phyloP scores from a whole-genome alignment of 2,888 invertebrate genomes.

The Argynnis bischoffii region DNA sequence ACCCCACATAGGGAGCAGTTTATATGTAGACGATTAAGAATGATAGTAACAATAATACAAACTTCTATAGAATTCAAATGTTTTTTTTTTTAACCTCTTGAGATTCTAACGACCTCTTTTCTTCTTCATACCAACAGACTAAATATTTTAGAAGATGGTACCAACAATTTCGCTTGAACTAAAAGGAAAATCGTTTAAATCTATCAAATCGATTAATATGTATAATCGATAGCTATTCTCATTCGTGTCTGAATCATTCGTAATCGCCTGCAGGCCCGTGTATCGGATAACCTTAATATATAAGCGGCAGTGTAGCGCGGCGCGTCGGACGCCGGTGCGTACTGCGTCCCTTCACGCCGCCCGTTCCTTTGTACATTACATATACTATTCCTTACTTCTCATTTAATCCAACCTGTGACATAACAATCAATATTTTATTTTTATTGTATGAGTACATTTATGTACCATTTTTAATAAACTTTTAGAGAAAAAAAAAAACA shows the following conservation, averaged over 20 bases:
- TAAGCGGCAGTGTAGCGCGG: constrained; percentile 33
- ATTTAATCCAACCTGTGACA: constrained; percentile 76
- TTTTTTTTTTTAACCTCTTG: background rate
- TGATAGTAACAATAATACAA: constrained; percentile 8
- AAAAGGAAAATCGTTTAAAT: too few relatives aligned
- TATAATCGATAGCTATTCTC: background rate
- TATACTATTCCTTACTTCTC: constrained; percentile 78
- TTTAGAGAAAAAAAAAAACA: too few relatives aligned
- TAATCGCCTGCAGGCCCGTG: constrained; percentile 3
- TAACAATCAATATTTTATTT: too few relatives aligned
- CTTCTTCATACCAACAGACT: background rate
- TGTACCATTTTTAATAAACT: background rate
- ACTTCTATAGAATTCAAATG: background rate
- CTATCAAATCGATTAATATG: background rate
- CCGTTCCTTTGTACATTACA: constrained; percentile 52
- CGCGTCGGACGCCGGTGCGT: constrained; percentile 27
- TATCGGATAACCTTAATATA: constrained; percentile 21
- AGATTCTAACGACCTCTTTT: background rate
- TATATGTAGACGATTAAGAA: constrained; percentile 18
- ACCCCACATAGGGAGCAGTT: too few relatives aligned
- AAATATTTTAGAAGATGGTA: background rate
- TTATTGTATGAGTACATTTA: background rate
- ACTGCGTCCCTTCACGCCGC: constrained; percentile 52
- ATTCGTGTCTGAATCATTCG: constrained; percentile 9
- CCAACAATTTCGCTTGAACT: too few relatives aligned